Evolutionary conservation across 2,797 vertebrate genomes (phyloP).

Genomic region (Lacerta agilis): DNA sequence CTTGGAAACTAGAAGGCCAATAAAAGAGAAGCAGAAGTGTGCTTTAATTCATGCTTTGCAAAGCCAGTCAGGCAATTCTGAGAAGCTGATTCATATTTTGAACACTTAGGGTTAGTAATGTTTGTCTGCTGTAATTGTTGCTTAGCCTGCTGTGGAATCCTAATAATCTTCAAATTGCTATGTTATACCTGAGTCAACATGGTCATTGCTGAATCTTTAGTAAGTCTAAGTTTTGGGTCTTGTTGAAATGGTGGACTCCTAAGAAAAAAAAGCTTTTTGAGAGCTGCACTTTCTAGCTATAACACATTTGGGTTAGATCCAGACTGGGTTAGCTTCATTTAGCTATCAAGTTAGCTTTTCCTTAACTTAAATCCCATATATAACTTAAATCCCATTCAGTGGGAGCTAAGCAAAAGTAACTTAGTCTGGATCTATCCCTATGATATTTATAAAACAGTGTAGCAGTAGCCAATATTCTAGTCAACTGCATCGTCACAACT

Average conservation of each 20-base stretch:
- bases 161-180: conserved; percentile 2
- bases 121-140: not conserved
- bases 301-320: not conserved
- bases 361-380: not conserved
- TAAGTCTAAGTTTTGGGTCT: not conserved
- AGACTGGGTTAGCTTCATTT: not conserved
- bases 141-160: not conserved
- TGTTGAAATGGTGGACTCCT: not conserved
- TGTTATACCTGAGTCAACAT: not conserved
- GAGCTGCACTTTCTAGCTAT: not conserved
- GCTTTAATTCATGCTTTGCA: not conserved
- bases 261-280: too few relatives aligned
- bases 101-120: not conserved
- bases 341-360: not conserved
- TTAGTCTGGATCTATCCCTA: not conserved
- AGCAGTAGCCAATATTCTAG: not conserved
- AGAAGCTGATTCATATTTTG: conserved; percentile 2
- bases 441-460: not conserved
- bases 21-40: not conserved
- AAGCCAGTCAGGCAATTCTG: not conserved
- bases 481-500: not conserved
- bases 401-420: not conserved
- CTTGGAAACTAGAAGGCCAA: not conserved
- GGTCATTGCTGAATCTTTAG: conserved; percentile 4
- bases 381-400: not conserved